phyloP scores from a whole-genome alignment of 1,140 invertebrate genomes.

The Cyclina sinensis region DNA sequence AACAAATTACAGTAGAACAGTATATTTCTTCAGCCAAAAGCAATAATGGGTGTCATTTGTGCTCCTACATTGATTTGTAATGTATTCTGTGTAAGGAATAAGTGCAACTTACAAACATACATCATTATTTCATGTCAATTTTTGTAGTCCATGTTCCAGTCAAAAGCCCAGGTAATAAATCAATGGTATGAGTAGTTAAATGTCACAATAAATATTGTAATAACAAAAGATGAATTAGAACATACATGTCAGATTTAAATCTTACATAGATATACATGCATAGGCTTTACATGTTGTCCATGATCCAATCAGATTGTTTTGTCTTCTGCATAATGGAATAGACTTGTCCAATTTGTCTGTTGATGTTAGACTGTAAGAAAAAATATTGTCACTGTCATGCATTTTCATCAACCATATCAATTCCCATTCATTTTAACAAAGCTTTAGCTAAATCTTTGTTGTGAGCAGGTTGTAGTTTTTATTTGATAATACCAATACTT shows the following conservation, averaged over 20 bases:
- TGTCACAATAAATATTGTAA: slow-evolving; percentile 11
- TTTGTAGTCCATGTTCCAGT: slow-evolving; percentile 35
- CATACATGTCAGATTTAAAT: slow-evolving; percentile 6
- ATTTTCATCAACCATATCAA: neutral
- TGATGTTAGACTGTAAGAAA: neutral
- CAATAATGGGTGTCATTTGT: neutral
- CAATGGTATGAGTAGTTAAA: slow-evolving; percentile 5
- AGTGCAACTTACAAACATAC: neutral
- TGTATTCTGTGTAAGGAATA: neutral
- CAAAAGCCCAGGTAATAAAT: slow-evolving; percentile 26
- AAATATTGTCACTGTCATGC: neutral
- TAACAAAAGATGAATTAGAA: neutral
- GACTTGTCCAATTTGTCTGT: neutral
- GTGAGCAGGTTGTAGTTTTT: too few species aligned
- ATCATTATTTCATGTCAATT: slow-evolving; percentile 35
- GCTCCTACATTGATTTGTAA: neutral
- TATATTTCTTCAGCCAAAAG: too few species aligned
- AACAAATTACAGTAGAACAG: neutral
- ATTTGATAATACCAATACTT: too few species aligned
- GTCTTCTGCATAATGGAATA: neutral
- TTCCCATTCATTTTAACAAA: too few species aligned
- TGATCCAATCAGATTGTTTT: neutral
- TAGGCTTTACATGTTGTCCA: slow-evolving; percentile 15
- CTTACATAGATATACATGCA: neutral
- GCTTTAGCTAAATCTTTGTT: too few species aligned